phyloP scores from a whole-genome alignment of 1,140 invertebrate species.

The Trichonephila clavata region DNA sequence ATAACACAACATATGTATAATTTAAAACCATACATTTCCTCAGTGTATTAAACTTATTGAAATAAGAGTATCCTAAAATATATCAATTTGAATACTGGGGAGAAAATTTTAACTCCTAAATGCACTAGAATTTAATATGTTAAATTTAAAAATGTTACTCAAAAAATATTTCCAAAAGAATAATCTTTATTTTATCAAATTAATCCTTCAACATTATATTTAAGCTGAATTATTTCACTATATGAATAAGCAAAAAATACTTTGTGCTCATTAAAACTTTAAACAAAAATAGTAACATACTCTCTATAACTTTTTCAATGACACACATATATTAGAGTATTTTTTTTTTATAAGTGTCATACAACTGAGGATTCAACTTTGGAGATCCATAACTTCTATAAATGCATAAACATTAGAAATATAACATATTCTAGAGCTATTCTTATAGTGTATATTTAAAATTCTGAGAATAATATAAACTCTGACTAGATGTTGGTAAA shows the following conservation, averaged over 20 bases:
- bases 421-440: constrained; percentile 33
- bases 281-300: too few species aligned
- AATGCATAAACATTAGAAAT: constrained; percentile 48
- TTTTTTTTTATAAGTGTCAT: not conserved
- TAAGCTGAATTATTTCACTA: too few species aligned
- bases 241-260: too few species aligned
- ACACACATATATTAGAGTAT: not conserved
- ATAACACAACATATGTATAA: constrained; percentile 10
- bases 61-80: not conserved
- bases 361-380: not conserved
- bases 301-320: too few species aligned
- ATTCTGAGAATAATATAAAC: constrained; percentile 38
- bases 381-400: constrained; percentile 14
- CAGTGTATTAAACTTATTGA: not conserved
- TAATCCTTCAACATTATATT: too few species aligned
- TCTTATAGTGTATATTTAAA: constrained; percentile 30
- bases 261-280: too few species aligned
- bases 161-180: too few species aligned
- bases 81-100: too few species aligned
- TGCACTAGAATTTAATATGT: too few species aligned
- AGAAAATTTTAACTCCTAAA: too few species aligned
- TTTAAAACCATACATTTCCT: not conserved
- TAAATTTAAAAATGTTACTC: too few species aligned
- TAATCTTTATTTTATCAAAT: too few species aligned
- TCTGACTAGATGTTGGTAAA: constrained; percentile 34